These are phyloP conservation scores for Heliconius ethilla DNA, from an alignment of 2,888 invertebrate species.

Conservation along the genomic window DNA sequence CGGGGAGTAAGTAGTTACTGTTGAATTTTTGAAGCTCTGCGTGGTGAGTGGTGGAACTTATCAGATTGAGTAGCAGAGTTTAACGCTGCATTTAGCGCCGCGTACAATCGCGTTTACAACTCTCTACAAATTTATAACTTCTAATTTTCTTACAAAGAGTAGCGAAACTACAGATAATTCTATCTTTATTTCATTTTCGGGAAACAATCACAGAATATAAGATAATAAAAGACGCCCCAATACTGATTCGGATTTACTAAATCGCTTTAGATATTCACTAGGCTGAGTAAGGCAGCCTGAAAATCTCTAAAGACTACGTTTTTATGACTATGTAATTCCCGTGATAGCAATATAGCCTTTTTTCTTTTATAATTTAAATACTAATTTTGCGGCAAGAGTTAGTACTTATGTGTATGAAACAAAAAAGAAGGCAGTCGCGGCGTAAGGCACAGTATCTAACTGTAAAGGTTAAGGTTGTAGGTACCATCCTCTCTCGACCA, in stretches of 20 bases:
- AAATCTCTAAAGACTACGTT: constrained; percentile 11
- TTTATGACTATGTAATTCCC: not conserved
- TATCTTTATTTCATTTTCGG: not conserved
- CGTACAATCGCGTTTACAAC: not conserved
- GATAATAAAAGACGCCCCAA: constrained; percentile 9
- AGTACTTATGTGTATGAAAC: no score
- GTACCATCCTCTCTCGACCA: no score
- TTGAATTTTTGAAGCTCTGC: no score
- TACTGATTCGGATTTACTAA: not conserved
- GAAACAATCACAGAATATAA: not conserved
- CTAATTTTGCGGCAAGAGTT: not conserved
- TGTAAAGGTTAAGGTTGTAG: no score
- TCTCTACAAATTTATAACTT: not conserved
- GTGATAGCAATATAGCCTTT: not conserved
- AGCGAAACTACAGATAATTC: not conserved
- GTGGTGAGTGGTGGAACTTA: no score
- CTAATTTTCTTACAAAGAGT: not conserved
- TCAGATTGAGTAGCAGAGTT: not conserved
- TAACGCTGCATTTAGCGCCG: not conserved
- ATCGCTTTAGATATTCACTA: constrained; percentile 8
- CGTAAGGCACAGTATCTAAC: no score
- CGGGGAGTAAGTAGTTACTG: no score
- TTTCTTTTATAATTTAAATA: constrained; percentile 3
- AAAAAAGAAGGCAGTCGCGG: no score
- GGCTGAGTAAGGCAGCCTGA: not conserved